Percentiles rank a stretch among this genome's conserved stretches.
These are phyloP conservation scores for Silurus glanis DNA, from an alignment of 2,113 vertebrate genomes.

Conservation along the genomic window DNA sequence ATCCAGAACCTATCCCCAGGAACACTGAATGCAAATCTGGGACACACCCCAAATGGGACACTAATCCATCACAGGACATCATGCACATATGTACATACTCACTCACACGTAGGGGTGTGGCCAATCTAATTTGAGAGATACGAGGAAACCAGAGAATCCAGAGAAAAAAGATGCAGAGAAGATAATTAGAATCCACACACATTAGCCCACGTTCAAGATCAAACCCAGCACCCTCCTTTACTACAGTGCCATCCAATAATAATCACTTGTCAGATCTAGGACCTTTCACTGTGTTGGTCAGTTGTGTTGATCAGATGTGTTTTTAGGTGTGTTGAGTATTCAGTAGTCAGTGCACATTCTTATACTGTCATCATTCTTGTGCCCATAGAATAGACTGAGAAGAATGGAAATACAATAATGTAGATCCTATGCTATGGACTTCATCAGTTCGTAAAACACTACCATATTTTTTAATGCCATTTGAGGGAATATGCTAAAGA, in stretches of 20 bases:
- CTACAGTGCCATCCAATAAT: not conserved
- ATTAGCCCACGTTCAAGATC: not conserved
- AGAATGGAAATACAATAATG: not conserved
- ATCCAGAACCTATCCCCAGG: not conserved
- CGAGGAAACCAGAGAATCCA: not conserved
- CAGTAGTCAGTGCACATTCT: not conserved
- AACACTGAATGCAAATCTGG: not conserved
- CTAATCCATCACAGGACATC: not conserved
- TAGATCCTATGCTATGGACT: not conserved
- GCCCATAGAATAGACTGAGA: not conserved
- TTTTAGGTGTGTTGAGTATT: not conserved
- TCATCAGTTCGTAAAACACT: not conserved
- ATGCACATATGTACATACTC: not conserved
- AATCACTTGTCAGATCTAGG: not conserved
- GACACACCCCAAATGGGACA: not conserved
- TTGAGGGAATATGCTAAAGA: not conserved
- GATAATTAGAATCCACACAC: not conserved
- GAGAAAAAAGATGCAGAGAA: not conserved
- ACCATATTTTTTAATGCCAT: not conserved
- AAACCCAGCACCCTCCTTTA: not conserved
- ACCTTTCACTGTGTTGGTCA: not conserved
- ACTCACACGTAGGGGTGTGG: not conserved
- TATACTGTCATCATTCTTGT: not conserved
- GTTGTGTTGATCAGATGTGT: not conserved
- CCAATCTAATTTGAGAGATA: not conserved